Percentiles rank a stretch among this genome's conserved stretches.
Evolutionary conservation across 1,140 invertebrate genomes (phyloP).

Genomic region (Nylanderia fulva): DNA sequence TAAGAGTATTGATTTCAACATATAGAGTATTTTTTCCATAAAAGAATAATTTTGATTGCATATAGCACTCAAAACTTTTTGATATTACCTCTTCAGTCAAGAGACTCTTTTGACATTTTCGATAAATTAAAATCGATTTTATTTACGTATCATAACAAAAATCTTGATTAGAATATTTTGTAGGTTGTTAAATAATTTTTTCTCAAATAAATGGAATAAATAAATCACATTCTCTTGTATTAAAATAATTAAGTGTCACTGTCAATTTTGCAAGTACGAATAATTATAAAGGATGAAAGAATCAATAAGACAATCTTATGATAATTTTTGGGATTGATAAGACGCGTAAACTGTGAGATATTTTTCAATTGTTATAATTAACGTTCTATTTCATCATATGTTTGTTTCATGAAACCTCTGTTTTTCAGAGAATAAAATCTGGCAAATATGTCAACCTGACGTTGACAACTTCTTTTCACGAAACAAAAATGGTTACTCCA

Average conservation of each 20-base stretch:
- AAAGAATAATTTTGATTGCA: not conserved
- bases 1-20: not conserved
- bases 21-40: not conserved
- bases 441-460: not conserved
- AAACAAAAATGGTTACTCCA: not conserved
- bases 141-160: not conserved
- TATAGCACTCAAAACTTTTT: not conserved
- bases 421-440: not conserved
- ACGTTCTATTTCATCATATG: not conserved
- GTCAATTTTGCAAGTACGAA: not conserved
- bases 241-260: slow-evolving; percentile 1
- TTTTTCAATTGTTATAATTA: slow-evolving; percentile 22
- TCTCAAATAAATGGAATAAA: not conserved
- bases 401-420: not conserved
- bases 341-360: not conserved
- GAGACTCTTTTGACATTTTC: not conserved
- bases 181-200: not conserved
- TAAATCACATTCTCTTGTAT: not conserved
- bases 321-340: not conserved
- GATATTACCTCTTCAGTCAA: not conserved
- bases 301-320: not conserved
- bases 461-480: not conserved
- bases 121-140: not conserved
- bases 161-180: not conserved
- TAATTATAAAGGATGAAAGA: not conserved